These are phyloP conservation scores for Meandrina meandrites DNA, from an alignment of 92 coral and sea anemone genomes.

Conservation along the genomic window DNA sequence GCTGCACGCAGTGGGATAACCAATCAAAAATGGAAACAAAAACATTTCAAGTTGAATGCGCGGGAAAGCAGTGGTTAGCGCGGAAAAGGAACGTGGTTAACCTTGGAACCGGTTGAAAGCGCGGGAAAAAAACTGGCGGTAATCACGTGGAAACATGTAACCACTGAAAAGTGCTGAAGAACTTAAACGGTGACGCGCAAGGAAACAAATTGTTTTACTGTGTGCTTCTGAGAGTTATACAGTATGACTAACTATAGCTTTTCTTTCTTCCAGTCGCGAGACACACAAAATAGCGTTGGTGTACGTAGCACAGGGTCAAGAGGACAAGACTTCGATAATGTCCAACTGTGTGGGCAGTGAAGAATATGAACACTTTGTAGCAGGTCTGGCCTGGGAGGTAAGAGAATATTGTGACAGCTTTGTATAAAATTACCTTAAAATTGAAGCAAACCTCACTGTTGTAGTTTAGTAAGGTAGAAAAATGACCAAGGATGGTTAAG, in stretches of 20 bases:
- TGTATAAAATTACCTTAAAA: too few species aligned
- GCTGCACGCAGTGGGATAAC: not conserved
- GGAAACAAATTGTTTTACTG: not conserved
- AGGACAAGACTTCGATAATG: conserved; percentile 96
- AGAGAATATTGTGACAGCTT: not conserved
- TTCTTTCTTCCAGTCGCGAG: conserved; percentile 76
- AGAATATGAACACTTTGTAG: conserved; percentile 91
- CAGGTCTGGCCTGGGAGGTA: conserved; percentile 99
- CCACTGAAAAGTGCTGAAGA: not conserved
- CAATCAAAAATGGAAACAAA: not conserved
- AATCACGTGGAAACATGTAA: not conserved
- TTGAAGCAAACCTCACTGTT: not conserved
- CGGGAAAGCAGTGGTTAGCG: not conserved
- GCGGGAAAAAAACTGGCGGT: not conserved
- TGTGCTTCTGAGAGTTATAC: not conserved
- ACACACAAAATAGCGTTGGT: conserved; percentile 97
- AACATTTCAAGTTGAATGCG: not conserved
- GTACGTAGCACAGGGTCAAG: conserved; percentile 95
- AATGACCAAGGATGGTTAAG: not conserved
- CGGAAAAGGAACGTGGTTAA: not conserved
- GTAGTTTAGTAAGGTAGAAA: not conserved
- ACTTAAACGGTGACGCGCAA: not conserved
- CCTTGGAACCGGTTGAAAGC: not conserved
- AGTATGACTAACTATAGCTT: too few species aligned
- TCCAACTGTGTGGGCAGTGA: conserved; percentile 90